Conservation (phyloP, 2,797 vertebrate species). For the Amblyraja radiata region DNA sequence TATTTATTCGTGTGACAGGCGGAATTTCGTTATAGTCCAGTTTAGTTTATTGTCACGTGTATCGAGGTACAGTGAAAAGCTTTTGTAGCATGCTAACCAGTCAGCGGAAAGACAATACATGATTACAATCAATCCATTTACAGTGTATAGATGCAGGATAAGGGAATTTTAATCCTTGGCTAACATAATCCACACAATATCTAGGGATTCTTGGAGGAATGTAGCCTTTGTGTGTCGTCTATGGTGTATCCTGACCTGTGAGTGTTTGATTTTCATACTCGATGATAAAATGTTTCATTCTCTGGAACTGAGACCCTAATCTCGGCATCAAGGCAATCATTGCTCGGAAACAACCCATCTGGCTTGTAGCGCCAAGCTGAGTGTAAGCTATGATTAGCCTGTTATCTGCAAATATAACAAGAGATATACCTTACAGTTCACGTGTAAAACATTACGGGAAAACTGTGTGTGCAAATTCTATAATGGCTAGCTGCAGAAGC, state of each 20-base stretch:
- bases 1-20: no score
- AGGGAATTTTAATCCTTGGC: not conserved
- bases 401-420: not conserved
- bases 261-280: not conserved
- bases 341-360: not conserved
- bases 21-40: no score
- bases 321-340: not conserved
- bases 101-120: no score
- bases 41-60: no score
- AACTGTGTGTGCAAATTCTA: not conserved
- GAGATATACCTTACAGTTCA: not conserved
- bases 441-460: not conserved
- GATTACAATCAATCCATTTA: no score
- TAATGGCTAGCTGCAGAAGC: not conserved
- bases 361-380: not conserved
- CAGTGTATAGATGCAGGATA: no score
- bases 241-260: not conserved
- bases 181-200: not conserved
- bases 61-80: no score
- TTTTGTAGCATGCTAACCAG: no score
- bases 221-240: not conserved
- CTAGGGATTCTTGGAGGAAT: not conserved
- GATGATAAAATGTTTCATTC: not conserved
- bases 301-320: not conserved
- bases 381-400: not conserved